phyloP scores from a whole-genome alignment of 2,888 invertebrate genomes.

The Spilarctia lutea region DNA sequence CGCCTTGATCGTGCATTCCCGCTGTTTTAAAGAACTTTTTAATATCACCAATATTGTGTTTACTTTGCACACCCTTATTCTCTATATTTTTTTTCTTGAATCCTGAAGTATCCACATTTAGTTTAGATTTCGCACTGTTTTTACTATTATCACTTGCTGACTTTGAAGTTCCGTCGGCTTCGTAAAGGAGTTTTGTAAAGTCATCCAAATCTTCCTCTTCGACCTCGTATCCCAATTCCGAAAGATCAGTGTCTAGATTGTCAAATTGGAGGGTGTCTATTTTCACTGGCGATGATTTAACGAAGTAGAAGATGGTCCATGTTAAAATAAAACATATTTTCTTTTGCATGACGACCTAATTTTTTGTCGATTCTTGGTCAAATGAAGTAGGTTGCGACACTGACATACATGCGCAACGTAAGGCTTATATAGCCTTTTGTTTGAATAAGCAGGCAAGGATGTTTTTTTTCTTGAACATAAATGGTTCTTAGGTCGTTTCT shows the following conservation, averaged over 20 bases:
- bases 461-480: conserved; percentile 69
- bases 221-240: conserved; percentile 68
- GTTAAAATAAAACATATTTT: conserved; percentile 66
- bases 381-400: conserved; percentile 83
- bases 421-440: conserved; percentile 78
- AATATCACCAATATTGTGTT: conserved; percentile 68
- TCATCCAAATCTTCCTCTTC: conserved; percentile 73
- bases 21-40: conserved; percentile 68
- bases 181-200: conserved; percentile 64
- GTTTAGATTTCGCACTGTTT: conserved; percentile 54
- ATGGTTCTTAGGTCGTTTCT: conserved; percentile 51
- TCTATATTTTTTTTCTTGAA: conserved; percentile 66
- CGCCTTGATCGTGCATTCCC: conserved; percentile 65
- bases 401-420: conserved; percentile 80
- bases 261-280: conserved; percentile 67
- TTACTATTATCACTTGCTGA: conserved; percentile 21
- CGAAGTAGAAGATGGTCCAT: conserved; percentile 65
- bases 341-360: conserved; percentile 65
- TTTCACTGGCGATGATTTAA: conserved; percentile 66
- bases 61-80: conserved; percentile 64
- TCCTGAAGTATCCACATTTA: conserved; percentile 59
- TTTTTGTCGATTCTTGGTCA: conserved; percentile 72
- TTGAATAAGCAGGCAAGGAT: conserved; percentile 74
- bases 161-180: conserved; percentile 46
- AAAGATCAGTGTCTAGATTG: conserved; percentile 69